Percentiles rank a stretch among this genome's conserved stretches.
These are phyloP conservation scores for Zeugodacus cucurbitae DNA, from an alignment of 1,140 invertebrate genomes.

Conservation along the genomic window DNA sequence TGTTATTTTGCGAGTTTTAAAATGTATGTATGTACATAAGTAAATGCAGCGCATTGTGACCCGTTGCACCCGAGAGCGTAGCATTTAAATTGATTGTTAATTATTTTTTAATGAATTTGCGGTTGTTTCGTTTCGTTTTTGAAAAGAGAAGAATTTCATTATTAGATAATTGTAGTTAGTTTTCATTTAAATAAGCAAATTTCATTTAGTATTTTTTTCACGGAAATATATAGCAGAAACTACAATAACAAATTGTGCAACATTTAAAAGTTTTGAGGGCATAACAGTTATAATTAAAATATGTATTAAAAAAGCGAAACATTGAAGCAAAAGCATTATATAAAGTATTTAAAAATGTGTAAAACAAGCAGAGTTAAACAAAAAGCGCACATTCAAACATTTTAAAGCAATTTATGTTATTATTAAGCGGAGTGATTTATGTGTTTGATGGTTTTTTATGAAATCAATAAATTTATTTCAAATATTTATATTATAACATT, in stretches of 20 bases:
- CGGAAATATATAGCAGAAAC: background rate
- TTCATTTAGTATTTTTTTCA: background rate
- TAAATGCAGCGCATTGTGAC: background rate
- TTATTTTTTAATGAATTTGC: conserved; percentile 17
- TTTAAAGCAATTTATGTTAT: no score
- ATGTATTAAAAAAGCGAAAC: no score
- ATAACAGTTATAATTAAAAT: no score
- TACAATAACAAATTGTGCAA: background rate
- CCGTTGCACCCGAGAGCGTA: background rate
- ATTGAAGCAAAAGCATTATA: no score
- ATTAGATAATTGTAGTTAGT: background rate
- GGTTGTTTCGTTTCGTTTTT: background rate
- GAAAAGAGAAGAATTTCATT: background rate
- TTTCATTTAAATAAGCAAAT: background rate
- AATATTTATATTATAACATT: no score
- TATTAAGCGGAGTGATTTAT: no score
- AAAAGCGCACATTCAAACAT: no score
- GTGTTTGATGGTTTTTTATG: no score
- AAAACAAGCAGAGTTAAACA: no score
- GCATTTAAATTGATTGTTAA: conserved; percentile 19
- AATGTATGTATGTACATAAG: background rate
- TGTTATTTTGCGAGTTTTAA: conserved; percentile 22
- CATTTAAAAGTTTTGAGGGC: no score
- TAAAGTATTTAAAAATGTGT: no score
- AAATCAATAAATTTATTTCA: no score